Evolutionary conservation across 2,797 vertebrate genomes (phyloP).

Genomic region (Enteromius anoplus): DNA sequence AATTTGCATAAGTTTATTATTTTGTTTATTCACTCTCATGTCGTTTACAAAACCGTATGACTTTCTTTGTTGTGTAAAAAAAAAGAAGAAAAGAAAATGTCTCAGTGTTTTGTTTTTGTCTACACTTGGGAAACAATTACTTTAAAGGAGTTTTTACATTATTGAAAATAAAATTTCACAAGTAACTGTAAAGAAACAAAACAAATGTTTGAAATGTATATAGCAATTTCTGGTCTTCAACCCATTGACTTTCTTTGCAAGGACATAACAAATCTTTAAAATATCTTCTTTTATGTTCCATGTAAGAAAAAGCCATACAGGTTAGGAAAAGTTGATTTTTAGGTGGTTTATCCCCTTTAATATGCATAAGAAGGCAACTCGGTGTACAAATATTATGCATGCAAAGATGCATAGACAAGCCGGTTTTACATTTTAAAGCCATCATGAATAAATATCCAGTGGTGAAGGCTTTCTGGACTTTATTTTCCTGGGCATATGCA

Average conservation of each 20-base stretch:
- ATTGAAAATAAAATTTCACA: background rate
- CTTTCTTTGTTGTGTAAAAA: background rate
- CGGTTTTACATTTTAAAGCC: background rate
- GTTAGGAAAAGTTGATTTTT: background rate
- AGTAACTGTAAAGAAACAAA: background rate
- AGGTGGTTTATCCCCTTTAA: background rate
- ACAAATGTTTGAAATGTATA: background rate
- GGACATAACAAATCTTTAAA: background rate
- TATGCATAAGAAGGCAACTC: background rate
- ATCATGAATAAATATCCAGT: slow-evolving; percentile 27
- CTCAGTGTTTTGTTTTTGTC: background rate
- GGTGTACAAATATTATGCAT: background rate
- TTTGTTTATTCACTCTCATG: background rate
- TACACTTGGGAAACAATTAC: background rate
- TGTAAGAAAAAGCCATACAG: background rate
- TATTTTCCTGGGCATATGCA: slow-evolving; percentile 14
- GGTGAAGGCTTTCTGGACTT: slow-evolving; percentile 11
- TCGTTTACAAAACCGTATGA: background rate
- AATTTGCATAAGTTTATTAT: slow-evolving; percentile 22
- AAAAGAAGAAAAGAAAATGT: background rate
- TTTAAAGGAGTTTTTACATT: background rate
- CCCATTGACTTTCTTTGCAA: background rate
- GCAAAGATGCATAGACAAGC: background rate
- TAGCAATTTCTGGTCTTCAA: background rate
- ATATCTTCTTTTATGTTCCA: background rate